These are phyloP conservation scores for Myotis findleyi DNA, from an alignment of 2,797 vertebrate genomes.

Conservation along the genomic window DNA sequence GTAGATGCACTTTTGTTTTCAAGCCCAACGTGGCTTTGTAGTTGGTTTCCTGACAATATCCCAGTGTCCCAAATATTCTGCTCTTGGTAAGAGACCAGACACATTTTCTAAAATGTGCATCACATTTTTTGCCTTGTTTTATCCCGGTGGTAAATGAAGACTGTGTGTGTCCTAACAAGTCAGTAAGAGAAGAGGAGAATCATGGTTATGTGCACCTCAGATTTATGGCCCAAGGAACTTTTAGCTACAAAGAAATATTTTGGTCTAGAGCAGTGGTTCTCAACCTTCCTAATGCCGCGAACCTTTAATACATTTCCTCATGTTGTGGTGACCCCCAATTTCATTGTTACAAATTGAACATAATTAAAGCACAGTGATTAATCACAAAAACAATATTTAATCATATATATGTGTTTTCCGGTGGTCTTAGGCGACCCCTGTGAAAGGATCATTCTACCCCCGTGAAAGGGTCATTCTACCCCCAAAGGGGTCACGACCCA, in stretches of 20 bases:
- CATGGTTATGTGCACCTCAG: neutral
- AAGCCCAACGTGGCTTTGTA: slow-evolving; percentile 1
- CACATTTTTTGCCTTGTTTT: neutral
- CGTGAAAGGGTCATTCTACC: too few relatives aligned
- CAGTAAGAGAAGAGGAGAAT: neutral
- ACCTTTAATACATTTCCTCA: too few relatives aligned
- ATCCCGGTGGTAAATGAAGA: neutral
- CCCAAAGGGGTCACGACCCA: too few relatives aligned
- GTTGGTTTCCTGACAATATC: neutral
- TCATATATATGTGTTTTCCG: too few relatives aligned
- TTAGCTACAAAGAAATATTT: neutral
- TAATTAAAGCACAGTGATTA: too few relatives aligned
- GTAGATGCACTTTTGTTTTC: slow-evolving; percentile 25
- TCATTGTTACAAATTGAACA: too few relatives aligned
- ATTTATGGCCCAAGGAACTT: neutral
- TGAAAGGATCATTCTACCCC: too few relatives aligned
- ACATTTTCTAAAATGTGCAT: neutral
- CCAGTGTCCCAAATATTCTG: neutral
- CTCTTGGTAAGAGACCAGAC: neutral
- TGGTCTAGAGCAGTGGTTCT: neutral
- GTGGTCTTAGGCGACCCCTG: too few relatives aligned
- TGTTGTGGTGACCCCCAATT: too few relatives aligned
- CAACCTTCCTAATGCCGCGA: too few relatives aligned
- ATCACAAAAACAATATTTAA: too few relatives aligned
- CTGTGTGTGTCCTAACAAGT: neutral